Evolutionary conservation across 2,113 vertebrate genomes (phyloP), one percentile per base, ranked within the genome.

Genomic region (Neodontobutis hainanensis): DNA sequence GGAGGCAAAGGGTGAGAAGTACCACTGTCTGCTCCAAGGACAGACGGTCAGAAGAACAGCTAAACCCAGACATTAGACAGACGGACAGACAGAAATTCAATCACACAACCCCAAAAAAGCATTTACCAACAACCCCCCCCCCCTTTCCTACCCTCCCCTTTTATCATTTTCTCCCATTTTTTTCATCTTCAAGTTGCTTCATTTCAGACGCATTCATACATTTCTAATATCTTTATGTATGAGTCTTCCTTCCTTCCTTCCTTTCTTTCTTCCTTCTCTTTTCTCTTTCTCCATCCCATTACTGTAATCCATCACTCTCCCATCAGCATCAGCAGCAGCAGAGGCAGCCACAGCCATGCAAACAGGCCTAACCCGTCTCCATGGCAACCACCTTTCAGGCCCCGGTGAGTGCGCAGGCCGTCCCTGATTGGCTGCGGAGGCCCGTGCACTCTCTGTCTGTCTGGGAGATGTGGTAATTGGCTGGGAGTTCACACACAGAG

Each of bases 381-480:
- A 92, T 89, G 88, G 93, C 91, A 94, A 95, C 94, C 93, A 92
- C 91, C 92, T 93, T 91, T 83, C 38, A 7, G 51, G 89, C 93
- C 91, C 90, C 79, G 87, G 91, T 78, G 51, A 90, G 84, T 91
- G 91, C 89, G 86, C 86, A 90, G 86, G 83, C 80, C 64, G 14
- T 51, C 64, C 90, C 88, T 85, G 85, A 92, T 94, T 93, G 93
- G 94, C 91, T 90, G 86, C 86, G 88, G 84, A 74, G 80, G 73
- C 68, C 78, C 69, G 86, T 85, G 86, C 85, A 89, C 87, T 92
- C 91, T 88, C 85, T 79, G 90, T 80, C 70, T 92, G 92, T 91
- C 93, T 80, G 88, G 87, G 91, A 90, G 88, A 91, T 91, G 92
- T 91, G 93, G 93, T 93, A 93, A 93, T 93, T 94, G 93, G 92